Evolutionary conservation across 2,113 vertebrate genomes (phyloP), one percentile per base, ranked within the genome.

Genomic region (Syngnathus floridae): DNA sequence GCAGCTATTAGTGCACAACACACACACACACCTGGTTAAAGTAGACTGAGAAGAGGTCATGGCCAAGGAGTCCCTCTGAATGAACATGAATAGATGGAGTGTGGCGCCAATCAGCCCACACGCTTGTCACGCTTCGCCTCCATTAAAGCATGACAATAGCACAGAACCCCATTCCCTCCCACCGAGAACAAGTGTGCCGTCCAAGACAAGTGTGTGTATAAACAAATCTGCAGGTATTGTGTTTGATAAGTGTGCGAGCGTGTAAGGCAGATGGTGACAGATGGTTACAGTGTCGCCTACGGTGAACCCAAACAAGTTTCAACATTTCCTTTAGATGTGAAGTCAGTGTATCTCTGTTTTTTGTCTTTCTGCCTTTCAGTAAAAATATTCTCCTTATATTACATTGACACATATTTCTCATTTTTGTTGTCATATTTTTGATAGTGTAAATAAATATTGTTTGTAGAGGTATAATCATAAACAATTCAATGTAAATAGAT

Each of bases 101-200:
- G 92, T 92, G 93, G 88, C 90, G 83, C 90, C 90, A 91, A 91
- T 90, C 89, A 93, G 92, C 90, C 90, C 90, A 82, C 78, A 77
- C 74, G 84, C 79, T 88, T 87, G 92, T 86, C 86, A 84, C 74
- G 77, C 84, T 81, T 83, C 71, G 79, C 74, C 86, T 86, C 86
- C 80, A 82, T 88, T 91, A 90, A 78, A 82, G 81, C 75, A 49
- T 62, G 71, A 94, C 92, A 93, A 93, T 86, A 82, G 89, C 79
- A 51, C 52, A 74, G 70, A 71, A 73, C 45, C 62, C 70, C 64
- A 40, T 21, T 67, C 78, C 41, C 65, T 77, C 41, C 61, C 58
- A 14, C 46, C 61, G 37, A 48, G 69, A 70, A 69, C 35, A 48
- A 66, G 75, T 79, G 83, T 79, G 74, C 83, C 75, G 77, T 79